Evolutionary conservation across 2,888 invertebrate species (phyloP).

Genomic region (Mythimna impura): DNA sequence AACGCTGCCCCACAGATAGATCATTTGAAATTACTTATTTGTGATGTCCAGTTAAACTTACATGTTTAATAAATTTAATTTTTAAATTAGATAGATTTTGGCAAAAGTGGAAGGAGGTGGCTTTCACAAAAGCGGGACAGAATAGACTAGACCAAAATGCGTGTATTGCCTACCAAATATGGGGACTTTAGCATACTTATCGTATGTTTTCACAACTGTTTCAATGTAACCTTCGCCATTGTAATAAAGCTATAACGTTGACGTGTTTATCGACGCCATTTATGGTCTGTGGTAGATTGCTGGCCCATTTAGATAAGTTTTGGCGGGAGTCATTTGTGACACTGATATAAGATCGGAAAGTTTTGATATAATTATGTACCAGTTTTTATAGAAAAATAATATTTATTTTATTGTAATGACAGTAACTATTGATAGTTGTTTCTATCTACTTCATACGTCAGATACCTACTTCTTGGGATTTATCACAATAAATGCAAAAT

Average conservation of each 20-base stretch:
- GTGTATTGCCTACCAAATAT: not conserved
- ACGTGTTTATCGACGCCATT: constrained; percentile 34
- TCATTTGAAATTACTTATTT: too few species aligned
- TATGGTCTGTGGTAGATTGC: constrained; percentile 23
- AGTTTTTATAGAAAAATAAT: not conserved
- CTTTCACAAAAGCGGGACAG: too few species aligned
- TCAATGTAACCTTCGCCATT: constrained; percentile 43
- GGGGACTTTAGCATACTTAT: constrained; percentile 10
- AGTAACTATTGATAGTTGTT: not conserved
- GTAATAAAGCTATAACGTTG: constrained; percentile 35
- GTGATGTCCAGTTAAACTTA: too few species aligned
- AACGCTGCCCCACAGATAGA: too few species aligned
- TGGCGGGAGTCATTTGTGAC: not conserved
- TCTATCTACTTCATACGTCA: not conserved
- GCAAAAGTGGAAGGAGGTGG: too few species aligned
- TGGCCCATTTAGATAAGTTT: constrained; percentile 45
- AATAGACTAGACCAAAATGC: too few species aligned
- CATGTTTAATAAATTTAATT: too few species aligned
- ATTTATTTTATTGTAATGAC: not conserved
- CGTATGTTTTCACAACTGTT: constrained; percentile 18
- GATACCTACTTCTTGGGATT: not conserved
- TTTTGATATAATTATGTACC: not conserved
- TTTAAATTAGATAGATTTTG: too few species aligned
- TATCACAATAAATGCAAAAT: not conserved
- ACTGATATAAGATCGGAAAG: constrained; percentile 12